A percentile compares a stretch with the other conserved stretches of the same genome.
Evolutionary conservation across 2,888 invertebrate species (phyloP).

Genomic region (Hydriomena furcata): DNA sequence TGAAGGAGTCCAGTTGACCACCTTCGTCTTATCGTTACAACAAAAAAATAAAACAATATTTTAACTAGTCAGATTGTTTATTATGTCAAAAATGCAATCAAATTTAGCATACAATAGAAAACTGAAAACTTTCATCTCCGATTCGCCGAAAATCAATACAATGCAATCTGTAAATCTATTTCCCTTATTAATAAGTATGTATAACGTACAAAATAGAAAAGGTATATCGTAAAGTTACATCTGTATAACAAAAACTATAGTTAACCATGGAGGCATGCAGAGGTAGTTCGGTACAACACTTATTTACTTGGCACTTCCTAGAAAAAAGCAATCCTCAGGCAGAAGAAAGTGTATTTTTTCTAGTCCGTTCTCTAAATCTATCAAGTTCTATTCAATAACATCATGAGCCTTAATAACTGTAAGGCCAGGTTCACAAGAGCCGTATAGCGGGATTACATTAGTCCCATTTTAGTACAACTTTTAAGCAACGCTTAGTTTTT

Average conservation of each 20-base stretch:
- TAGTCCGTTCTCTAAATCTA: slow-evolving; percentile 16
- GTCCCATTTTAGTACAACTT: too few species aligned
- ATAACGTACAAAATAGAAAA: slow-evolving; percentile 71
- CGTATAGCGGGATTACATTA: background rate
- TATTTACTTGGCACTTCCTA: slow-evolving; percentile 45
- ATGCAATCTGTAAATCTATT: slow-evolving; percentile 42
- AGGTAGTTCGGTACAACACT: slow-evolving; percentile 74
- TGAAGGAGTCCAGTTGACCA: too few species aligned
- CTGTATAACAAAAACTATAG: slow-evolving; percentile 70
- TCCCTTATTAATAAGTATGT: slow-evolving; percentile 54
- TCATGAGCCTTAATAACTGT: slow-evolving; percentile 9
- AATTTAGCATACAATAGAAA: slow-evolving; percentile 63
- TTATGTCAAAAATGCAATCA: slow-evolving; percentile 67
- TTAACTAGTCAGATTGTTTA: slow-evolving; percentile 75
- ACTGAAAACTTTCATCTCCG: slow-evolving; percentile 60
- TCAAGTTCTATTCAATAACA: slow-evolving; percentile 13
- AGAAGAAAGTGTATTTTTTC: slow-evolving; percentile 4
- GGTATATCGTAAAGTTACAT: slow-evolving; percentile 56
- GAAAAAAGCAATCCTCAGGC: background rate
- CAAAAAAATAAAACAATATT: slow-evolving; percentile 47
- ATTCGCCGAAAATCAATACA: slow-evolving; percentile 22
- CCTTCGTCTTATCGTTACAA: too few species aligned
- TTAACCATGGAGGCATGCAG: slow-evolving; percentile 73
- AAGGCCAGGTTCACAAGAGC: slow-evolving; percentile 4
- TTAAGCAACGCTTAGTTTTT: too few species aligned